phyloP scores from a whole-genome alignment of 2,797 vertebrate species.

The Sebastes hubbsi region DNA sequence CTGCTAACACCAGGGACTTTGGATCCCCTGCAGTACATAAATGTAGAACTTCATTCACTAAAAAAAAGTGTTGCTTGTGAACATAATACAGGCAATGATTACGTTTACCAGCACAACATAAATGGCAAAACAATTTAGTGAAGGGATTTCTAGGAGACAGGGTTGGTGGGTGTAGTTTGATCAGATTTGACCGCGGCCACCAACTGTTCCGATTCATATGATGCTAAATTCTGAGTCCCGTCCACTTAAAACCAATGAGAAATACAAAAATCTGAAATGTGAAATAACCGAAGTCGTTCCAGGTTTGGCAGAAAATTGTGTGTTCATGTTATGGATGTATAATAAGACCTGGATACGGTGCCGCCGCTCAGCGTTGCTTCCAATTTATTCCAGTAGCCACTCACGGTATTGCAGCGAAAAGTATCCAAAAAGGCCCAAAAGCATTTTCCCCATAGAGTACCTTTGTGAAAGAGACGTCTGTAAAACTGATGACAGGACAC shows the following conservation, averaged over 20 bases:
- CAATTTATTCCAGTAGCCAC: too few species aligned
- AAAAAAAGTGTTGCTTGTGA: background rate
- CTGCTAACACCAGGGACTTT: background rate
- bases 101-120: background rate
- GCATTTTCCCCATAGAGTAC: too few species aligned
- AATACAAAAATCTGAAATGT: background rate
- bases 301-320: background rate
- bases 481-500: too few species aligned
- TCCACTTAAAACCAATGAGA: background rate
- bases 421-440: too few species aligned
- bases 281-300: background rate
- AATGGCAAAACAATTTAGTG: background rate
- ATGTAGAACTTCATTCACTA: background rate
- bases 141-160: background rate
- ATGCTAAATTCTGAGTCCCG: background rate
- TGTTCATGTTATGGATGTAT: background rate
- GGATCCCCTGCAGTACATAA: background rate
- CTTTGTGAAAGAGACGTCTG: too few species aligned
- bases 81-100: background rate
- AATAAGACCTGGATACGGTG: too few species aligned
- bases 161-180: background rate
- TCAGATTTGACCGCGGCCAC: background rate
- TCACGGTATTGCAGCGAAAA: too few species aligned
- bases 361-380: too few species aligned
- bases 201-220: background rate